Base-by-base conservation (phyloP, 2,797 vertebrate genomes). In the Pantherophis vulpinus region DNA sequence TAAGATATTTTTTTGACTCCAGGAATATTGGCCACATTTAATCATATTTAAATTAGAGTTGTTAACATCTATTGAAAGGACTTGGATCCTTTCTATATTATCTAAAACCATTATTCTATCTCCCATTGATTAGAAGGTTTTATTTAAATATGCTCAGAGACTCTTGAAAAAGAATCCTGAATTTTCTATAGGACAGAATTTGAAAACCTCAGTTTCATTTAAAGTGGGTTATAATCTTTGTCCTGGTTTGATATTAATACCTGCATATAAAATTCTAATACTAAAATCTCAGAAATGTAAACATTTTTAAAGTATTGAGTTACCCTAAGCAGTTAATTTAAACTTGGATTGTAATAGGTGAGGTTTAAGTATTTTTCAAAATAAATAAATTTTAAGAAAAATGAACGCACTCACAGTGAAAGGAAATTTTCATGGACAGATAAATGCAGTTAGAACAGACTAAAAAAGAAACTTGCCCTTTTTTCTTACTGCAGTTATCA, bases 281-380 rank as follows among this genome's bases (percentile, higher is more conserved):
- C 10, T 89, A 58, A 60, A 58, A 74, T 89, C 32, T 55, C 1
- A 88, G 61, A 56, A 59, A 11, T 23, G 86, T 88, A 5, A 92
- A 94, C 90, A 51, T 12, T 55, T 63, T 90, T 61, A 88, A 89
- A 89, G 25, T 87, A n/a, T 56, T 86, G 25, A 86, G 66, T 37
- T 91, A 93, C 47, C 91, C 83, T 93, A 23, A 89, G n/a, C 60
- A 5, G 89, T 93, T 95, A 74, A n/a, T 92, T 88, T 93, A 91
- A n/a, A 94, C 91, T 91, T 93, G 47, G 94, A 88, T 86, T 95
- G 42, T 96, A 95, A 91, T 51, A 92, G 95, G 89, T 94, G 11
- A 94, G 90, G 83, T 93, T 63, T 83, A 94, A 94, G 87, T 92
- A 93, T 91, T 93, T 93, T 42, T 63, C 63, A 91, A 66, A 96